phyloP scores from a whole-genome alignment of 2,797 vertebrate species.

The Macrochelys suwanniensis region DNA sequence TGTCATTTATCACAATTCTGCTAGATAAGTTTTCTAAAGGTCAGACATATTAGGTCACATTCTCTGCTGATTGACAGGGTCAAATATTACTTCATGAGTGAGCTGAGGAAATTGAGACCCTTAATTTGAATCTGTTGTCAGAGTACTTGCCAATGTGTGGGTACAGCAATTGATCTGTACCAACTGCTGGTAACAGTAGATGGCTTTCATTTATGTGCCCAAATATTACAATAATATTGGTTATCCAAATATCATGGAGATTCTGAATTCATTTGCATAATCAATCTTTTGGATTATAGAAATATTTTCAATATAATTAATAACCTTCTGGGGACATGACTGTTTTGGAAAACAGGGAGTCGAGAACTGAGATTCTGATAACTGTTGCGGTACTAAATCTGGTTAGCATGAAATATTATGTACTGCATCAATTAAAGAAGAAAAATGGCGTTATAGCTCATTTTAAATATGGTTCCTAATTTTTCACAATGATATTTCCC shows the following conservation, averaged over 20 bases:
- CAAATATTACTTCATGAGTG: not conserved
- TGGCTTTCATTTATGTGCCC: not conserved
- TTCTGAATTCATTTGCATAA: constrained; percentile 64
- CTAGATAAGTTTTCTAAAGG: not conserved
- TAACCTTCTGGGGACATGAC: constrained; percentile 49
- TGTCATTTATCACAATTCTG: constrained; percentile 19
- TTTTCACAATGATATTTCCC: not conserved
- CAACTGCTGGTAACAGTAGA: not conserved
- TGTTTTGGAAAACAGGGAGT: constrained; percentile 44
- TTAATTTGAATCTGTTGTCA: not conserved
- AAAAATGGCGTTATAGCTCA: not conserved
- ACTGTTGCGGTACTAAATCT: not conserved
- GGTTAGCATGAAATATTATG: not conserved
- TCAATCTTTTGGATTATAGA: constrained; percentile 39
- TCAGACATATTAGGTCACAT: accelerated
- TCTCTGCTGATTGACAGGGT: not conserved
- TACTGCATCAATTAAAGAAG: constrained; percentile 16
- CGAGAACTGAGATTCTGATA: constrained; percentile 27
- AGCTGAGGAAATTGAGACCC: not conserved
- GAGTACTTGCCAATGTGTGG: not conserved
- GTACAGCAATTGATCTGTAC: not conserved
- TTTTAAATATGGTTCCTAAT: not conserved
- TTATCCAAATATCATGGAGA: constrained; percentile 11
- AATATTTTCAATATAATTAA: constrained; percentile 60
- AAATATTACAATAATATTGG: not conserved